phyloP scores from a whole-genome alignment of 1,140 invertebrate genomes.

The Drosophila gunungcola region DNA sequence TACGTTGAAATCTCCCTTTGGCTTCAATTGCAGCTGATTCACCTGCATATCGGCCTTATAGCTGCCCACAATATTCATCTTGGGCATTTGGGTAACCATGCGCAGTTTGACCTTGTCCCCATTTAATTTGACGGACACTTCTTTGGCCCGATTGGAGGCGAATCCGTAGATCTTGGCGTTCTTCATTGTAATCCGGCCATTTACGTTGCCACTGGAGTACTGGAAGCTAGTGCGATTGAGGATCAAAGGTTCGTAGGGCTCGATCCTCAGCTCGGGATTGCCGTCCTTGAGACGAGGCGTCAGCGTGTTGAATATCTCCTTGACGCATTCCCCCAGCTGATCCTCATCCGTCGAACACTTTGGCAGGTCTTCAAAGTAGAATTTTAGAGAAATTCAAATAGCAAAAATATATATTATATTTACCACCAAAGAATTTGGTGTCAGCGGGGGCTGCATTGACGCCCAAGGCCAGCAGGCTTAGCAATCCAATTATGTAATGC shows the following conservation, averaged over 20 bases:
- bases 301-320: slow-evolving; percentile 53
- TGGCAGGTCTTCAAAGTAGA: slow-evolving; percentile 21
- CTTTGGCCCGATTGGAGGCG: slow-evolving; percentile 33
- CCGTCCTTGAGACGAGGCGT: slow-evolving; percentile 61
- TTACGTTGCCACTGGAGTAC: slow-evolving; percentile 56
- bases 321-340: slow-evolving; percentile 64
- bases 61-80: slow-evolving; percentile 64
- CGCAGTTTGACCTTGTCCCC: slow-evolving; percentile 56
- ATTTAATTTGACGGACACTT: slow-evolving; percentile 43
- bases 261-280: slow-evolving; percentile 57
- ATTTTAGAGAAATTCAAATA: not conserved
- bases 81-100: slow-evolving; percentile 46
- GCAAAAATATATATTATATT: not conserved
- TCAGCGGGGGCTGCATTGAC: slow-evolving; percentile 33
- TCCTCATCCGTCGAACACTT: slow-evolving; percentile 59
- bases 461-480: slow-evolving; percentile 45
- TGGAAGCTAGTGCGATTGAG: slow-evolving; percentile 69
- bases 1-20: slow-evolving; percentile 79
- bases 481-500: slow-evolving; percentile 28
- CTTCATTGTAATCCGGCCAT: slow-evolving; percentile 64
- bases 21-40: slow-evolving; percentile 71
- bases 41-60: slow-evolving; percentile 80
- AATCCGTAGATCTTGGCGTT: slow-evolving; percentile 68
- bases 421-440: slow-evolving; percentile 46
- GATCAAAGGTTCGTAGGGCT: slow-evolving; percentile 71